A percentile compares a stretch with the other conserved stretches of the same genome.
Conservation (phyloP, 2,888 invertebrate species). For the Eulithis testata region DNA sequence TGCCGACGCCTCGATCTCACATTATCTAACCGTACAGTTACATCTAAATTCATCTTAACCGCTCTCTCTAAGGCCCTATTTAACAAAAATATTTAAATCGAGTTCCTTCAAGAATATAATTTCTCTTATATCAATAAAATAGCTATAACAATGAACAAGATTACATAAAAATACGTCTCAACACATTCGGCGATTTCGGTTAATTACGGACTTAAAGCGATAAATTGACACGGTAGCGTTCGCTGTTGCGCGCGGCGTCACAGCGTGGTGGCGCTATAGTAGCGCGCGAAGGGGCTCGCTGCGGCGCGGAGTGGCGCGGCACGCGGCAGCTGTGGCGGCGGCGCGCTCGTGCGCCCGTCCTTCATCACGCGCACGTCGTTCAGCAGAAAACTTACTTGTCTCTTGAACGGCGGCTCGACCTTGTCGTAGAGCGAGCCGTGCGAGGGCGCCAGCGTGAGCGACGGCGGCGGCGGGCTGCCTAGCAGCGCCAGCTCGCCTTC, state of each 20-base stretch:
- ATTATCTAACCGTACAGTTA: slow-evolving; percentile 74
- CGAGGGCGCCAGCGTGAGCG: slow-evolving; percentile 73
- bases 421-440: slow-evolving; percentile 86
- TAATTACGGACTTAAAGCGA: slow-evolving; percentile 80
- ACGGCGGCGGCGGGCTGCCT: slow-evolving; percentile 80
- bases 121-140: slow-evolving; percentile 78
- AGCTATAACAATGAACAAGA: slow-evolving; percentile 82
- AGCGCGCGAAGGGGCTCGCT: slow-evolving; percentile 56
- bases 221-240: slow-evolving; percentile 76
- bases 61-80: slow-evolving; percentile 77
- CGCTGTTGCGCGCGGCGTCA: slow-evolving; percentile 55
- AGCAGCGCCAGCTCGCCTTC: slow-evolving; percentile 89
- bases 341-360: slow-evolving; percentile 85
- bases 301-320: slow-evolving; percentile 53
- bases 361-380: slow-evolving; percentile 91
- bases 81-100: slow-evolving; percentile 81
- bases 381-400: slow-evolving; percentile 94
- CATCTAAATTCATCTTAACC: slow-evolving; percentile 73
- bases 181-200: slow-evolving; percentile 75
- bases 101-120: slow-evolving; percentile 81
- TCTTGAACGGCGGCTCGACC: slow-evolving; percentile 88
- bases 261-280: slow-evolving; percentile 76
- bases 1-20: slow-evolving; percentile 70
- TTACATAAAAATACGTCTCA: slow-evolving; percentile 81
- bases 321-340: slow-evolving; percentile 61